phyloP scores from a whole-genome alignment of 2,113 vertebrate species.

The Phalacrocorax pelagicus region DNA sequence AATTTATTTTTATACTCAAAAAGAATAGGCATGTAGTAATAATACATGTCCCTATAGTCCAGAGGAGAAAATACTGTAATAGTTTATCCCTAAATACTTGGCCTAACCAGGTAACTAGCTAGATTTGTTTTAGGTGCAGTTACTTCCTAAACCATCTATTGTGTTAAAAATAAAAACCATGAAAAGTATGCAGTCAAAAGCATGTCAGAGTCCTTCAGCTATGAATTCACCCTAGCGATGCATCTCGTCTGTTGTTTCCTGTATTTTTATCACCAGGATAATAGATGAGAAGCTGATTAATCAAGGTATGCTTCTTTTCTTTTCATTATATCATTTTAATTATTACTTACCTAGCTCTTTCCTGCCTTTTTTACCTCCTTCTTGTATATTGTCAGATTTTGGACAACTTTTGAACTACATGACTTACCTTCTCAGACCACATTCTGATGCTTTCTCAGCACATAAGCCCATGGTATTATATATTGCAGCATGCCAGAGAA shows the following conservation, averaged over 20 bases:
- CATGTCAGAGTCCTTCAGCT: background rate
- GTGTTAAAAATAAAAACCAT: background rate
- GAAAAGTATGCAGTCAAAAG: background rate
- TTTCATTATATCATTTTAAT: constrained; percentile 7
- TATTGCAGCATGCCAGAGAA: background rate
- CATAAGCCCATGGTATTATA: background rate
- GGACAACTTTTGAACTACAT: background rate
- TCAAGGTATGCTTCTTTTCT: background rate
- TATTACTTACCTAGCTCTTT: background rate
- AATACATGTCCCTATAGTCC: background rate
- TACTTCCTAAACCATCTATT: background rate
- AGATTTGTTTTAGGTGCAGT: background rate
- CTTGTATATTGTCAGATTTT: background rate
- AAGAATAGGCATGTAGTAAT: background rate
- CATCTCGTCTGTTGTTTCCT: background rate
- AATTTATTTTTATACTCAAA: too few relatives aligned
- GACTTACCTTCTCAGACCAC: background rate
- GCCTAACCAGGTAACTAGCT: background rate
- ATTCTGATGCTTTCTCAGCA: background rate
- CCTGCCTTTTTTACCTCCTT: background rate
- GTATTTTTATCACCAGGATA: background rate
- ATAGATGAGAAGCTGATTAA: constrained; percentile 9
- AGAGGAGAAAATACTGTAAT: background rate
- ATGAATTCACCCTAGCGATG: background rate
- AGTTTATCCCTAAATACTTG: background rate